Percentiles rank a stretch among this genome's conserved stretches.
phyloP scores from a whole-genome alignment of 1,140 invertebrate species.

The Achroia grisella region DNA sequence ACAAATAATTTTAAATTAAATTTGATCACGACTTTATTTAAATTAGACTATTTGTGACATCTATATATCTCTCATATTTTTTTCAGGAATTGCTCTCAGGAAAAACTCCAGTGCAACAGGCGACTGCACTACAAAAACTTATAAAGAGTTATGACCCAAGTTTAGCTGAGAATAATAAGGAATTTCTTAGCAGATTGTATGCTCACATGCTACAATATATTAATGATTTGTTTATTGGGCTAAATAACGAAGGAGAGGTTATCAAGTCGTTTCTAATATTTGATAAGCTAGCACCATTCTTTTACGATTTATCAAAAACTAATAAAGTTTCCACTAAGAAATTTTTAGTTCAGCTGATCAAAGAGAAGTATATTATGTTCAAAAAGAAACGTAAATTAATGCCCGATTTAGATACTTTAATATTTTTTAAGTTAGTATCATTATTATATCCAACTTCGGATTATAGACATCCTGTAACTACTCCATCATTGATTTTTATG shows the following conservation, averaged over 20 bases:
- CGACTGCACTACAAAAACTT: constrained; percentile 84
- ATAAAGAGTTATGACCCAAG: constrained; percentile 90
- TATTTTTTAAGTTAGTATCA: constrained; percentile 86
- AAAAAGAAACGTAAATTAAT: constrained; percentile 76
- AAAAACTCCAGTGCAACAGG: constrained; percentile 77
- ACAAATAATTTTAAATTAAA: too few species aligned
- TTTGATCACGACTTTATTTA: too few species aligned
- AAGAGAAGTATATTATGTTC: constrained; percentile 82
- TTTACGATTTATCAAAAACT: constrained; percentile 84
- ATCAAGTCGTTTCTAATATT: constrained; percentile 76
- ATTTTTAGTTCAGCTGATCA: constrained; percentile 80
- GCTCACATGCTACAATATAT: constrained; percentile 84
- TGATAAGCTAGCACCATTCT: constrained; percentile 77
- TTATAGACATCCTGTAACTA: constrained; percentile 89
- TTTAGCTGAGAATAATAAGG: constrained; percentile 83
- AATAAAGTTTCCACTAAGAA: constrained; percentile 79
- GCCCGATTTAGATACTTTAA: constrained; percentile 82
- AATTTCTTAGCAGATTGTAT: constrained; percentile 82
- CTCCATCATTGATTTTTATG: constrained; percentile 88
- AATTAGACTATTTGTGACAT: too few species aligned
- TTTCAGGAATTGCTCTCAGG: constrained; percentile 76
- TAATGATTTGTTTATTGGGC: constrained; percentile 76
- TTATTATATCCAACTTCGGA: constrained; percentile 91
- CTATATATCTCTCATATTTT: constrained; percentile 7
- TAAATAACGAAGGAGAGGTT: constrained; percentile 66